Base-by-base conservation (phyloP, 2,113 vertebrate genomes). In the Ageneiosus marmoratus region DNA sequence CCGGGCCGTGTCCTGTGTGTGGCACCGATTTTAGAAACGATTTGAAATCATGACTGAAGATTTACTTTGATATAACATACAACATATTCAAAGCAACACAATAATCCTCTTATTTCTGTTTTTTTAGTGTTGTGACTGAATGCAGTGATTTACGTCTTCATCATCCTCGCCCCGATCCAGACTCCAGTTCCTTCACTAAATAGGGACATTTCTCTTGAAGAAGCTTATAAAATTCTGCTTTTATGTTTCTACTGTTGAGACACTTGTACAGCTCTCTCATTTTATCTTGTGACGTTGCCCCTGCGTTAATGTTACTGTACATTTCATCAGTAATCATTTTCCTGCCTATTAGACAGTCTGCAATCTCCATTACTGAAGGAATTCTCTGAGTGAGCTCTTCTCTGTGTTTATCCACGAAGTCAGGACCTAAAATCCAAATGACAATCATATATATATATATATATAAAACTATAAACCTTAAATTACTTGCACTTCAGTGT, bases 181-280 rank as follows among this genome's bases (percentile, higher is more conserved):
- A 62, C 44, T 84, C 69, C 77, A 84, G 69, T 1, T 84, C 78
- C n/a, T 48, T 4, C 32, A 84, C 32, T 56, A 85, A 29, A 37
- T 1, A 0, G 0, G 1, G n/a, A 20, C 67, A 46, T 2, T 37
- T 58, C 32, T 75, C 13, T 13, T 11, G 76, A 20, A 65, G 62
- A 8, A 65, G 34, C 20, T 65, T 2, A 37, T 65, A 65, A 7
- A 65, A 65, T 20, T 81, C 60, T 27, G 11, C 18, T 77, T 85
- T 81, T 9, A 46, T 72, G 9, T 5, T 12, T 16, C 58, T 80
- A n/a, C 50, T 11, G 8, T 67, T 9, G 0, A 85, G 72, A 81
- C 3, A 60, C 4, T 7, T 1, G 15, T 56, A 85, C 27, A 85
- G 34, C 2, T 13, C 3, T 50, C 79, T 85, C 51, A 41, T 81